Base-by-base conservation (phyloP, 2,888 invertebrate genomes). In the Drosophila meridionalis region DNA sequence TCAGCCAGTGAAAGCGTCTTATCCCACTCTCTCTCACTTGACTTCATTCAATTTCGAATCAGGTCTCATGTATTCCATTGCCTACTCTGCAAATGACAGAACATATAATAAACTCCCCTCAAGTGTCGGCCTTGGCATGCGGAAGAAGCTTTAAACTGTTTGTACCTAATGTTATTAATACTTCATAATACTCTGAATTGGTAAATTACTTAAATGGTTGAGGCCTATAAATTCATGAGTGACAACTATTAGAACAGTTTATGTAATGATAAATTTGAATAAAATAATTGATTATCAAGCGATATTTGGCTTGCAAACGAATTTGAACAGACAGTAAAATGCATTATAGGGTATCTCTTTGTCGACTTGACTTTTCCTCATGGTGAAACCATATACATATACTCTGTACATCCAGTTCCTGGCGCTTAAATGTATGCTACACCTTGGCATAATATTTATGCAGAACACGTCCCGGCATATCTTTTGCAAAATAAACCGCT, bases 401-500 rank as follows among this genome's bases (percentile, higher is more conserved):
- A 20, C 20, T 20, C 20, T 20, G n/a, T 30, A 36, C 26, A 36
- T 38, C 12, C 48, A 12, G 62, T 32, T 48, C 28, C 34, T n/a
- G 50, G 26, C 64, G 74, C 81, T 74, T 36, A 59, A 74, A 58
- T 60, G 80, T 82, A 80, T 80, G 81, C 80, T 76, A 79, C 73
- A 85, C 78, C 80, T 83, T 67, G 40, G 48, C 68, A 63, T 72
- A 43, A 78, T 83, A 78, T 87, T 82, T 82, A 87, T 87, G 89
- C 89, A 72, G 61, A 74, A 80, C 87, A 83, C 89, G 87, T 87
- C 71, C 60, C 63, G 53, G 72, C 72, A 79, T 87, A 76, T 82
- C 71, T 82, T 78, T 76, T 75, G 71, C 78, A 77, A 86, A 77
- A 89, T 83, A 78, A 77, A 70, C 73, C 78, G 84, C 87, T 85